Evolutionary conservation across 2,797 vertebrate genomes (phyloP).

Genomic region (Sebastes glaucus): DNA sequence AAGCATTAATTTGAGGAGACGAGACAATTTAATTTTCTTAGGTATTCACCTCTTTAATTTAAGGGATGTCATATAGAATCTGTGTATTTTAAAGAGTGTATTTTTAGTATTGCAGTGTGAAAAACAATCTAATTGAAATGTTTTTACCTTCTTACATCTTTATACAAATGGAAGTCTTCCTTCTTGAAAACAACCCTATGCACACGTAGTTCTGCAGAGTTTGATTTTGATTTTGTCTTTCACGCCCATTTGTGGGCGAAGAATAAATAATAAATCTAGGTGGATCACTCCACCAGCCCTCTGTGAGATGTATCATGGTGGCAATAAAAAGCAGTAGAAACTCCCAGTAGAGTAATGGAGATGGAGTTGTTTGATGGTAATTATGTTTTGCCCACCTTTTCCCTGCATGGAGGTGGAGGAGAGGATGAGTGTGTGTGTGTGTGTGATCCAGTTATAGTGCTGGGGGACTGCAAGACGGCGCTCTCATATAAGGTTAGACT

Average conservation of each 20-base stretch:
- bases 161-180: background rate
- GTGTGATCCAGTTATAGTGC: slow-evolving; percentile 88
- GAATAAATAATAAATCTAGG: slow-evolving; percentile 40
- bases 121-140: slow-evolving; percentile 1
- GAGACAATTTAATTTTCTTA: background rate
- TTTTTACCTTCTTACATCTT: background rate
- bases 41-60: too few relatives aligned
- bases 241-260: slow-evolving; percentile 8
- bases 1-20: slow-evolving; percentile 6
- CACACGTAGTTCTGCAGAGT: background rate
- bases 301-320: slow-evolving; percentile 44
- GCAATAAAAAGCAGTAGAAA: slow-evolving; percentile 86
- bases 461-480: slow-evolving; percentile 84
- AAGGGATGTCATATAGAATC: too few relatives aligned
- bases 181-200: background rate
- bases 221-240: slow-evolving; percentile 4
- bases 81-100: background rate
- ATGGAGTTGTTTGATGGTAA: slow-evolving; percentile 91
- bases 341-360: slow-evolving; percentile 88
- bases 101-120: background rate
- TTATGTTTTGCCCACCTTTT: slow-evolving; percentile 88
- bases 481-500: slow-evolving; percentile 88
- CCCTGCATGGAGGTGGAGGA: slow-evolving; percentile 78
- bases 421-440: slow-evolving; percentile 80
- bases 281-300: slow-evolving; percentile 35